Base-by-base conservation (phyloP, 2,888 invertebrate species). In the Ophonus ardosiacus region DNA sequence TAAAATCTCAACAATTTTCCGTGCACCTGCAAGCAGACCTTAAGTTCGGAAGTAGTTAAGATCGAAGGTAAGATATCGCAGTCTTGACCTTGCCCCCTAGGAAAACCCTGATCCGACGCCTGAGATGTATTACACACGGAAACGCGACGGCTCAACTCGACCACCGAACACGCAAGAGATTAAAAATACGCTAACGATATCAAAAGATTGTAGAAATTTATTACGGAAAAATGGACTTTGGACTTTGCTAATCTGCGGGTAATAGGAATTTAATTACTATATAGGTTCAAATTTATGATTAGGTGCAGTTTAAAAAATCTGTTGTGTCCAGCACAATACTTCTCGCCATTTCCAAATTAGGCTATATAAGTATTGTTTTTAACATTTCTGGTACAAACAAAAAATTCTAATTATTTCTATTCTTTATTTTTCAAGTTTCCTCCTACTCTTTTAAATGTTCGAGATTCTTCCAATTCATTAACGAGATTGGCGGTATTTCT, bases 1-100 rank as follows among this genome's bases (percentile, higher is more conserved):
- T 51, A 13, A 51, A 51, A 51, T 10, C 43, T 51, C 43, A 51
- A 51, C 43, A 51, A 13, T 51, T 24, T 15, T 63, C 24, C 21
- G 13, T 4, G 63, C 18, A 18, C 8, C 18, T 31, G 2, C 31
- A 1, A 31, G 31, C 5, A 31, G 3, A 10, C 13, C 43, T 2
- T 13, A 51, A 51, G 10, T 74, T 74, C 43, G 13, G 18, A 74
- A 74, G 43, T 74, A 63, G 21, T 80, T 61, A 59, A 61, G 63
- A 61, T 17, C 18, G 7, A 17, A 31, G 63, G 17, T 18, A 43
- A 74, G 71, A 74, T 74, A 43, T 5, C 17, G 10, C 31, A 63
- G 40, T 63, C 80, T 63, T 80, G 80, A 80, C 80, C 80, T 80
- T 80, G 63, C 57, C 57, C 31, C 80, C 61, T 59, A 10, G 3